Evolutionary conservation across 2,113 vertebrate species (phyloP), one percentile per base, ranked within the genome.

Genomic region (Cercopithecus mona): DNA sequence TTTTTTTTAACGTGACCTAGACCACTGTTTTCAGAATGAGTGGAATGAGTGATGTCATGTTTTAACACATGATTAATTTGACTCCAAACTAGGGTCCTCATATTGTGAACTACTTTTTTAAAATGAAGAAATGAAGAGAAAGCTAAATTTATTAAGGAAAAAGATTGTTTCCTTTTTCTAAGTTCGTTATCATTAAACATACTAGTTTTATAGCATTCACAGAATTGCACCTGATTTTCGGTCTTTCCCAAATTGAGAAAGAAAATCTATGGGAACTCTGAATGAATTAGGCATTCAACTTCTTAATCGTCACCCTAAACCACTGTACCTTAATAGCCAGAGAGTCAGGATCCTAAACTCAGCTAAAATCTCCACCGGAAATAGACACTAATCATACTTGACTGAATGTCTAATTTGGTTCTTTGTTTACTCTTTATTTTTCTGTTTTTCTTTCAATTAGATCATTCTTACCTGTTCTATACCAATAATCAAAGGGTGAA

Each of bases 311-410:
- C 95, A 91, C 90, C 55, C 52, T 88, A 90, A 52, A 95, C 80
- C 73, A 66, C 13, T 40, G 8, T 87, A 95, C 80, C 72, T 55
- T 79, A 45, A 87, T 25, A 76, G 32, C 8, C 27, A 25, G 45
- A 68, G 17, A 68, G 68, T 92, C 80, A 98, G 95, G 94, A 78
- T 40, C 22, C 64, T 57, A 66, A 79, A 97, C 89, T 68, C 94
- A 85, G 97, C 96, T 98, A 94, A 98, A 97, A 92, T 84, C 64
- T 68, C 97, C 93, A 45, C 40, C 90, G 91, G 92, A 82, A 93
- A 91, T 48, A 88, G 95, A 85, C 94, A 93, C 97, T 94, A 96
- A 97, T 98, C 0, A 20, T 73, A 90, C 94, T 75, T 82, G 50
- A 92, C 43, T 90, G 97, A 96, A 95, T 90, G 88, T 98, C 88